Evolutionary conservation across 2,113 vertebrate genomes (phyloP).

Genomic region (Melanocharis versteri): DNA sequence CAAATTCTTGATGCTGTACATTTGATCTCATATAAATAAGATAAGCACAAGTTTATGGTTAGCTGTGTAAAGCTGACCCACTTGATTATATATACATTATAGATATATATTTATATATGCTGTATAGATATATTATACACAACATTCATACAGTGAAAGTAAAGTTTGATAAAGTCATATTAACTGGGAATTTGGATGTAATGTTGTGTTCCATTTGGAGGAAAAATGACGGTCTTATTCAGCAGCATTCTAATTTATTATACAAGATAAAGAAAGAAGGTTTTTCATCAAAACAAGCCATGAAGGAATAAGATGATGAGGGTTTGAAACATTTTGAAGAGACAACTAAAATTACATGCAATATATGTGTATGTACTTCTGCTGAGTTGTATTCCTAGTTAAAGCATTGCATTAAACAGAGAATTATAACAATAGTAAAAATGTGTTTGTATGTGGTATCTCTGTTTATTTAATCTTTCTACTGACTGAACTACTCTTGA

Average conservation of each 20-base stretch:
- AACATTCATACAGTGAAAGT: constrained; percentile 29
- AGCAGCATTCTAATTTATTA: neutral
- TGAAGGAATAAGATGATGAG: neutral
- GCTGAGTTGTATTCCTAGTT: constrained; percentile 49
- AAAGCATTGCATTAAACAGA: constrained; percentile 39
- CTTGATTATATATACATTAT: constrained; percentile 41
- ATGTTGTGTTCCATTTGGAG: neutral
- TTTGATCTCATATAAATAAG: constrained; percentile 54
- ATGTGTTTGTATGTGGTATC: constrained; percentile 32
- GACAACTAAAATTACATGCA: constrained; percentile 27
- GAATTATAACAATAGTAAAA: constrained; percentile 53
- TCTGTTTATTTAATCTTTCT: neutral
- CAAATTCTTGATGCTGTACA: constrained; percentile 30
- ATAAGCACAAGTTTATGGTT: constrained; percentile 63
- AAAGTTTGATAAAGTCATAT: neutral
- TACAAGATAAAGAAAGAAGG: neutral
- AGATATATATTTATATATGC: constrained; percentile 68
- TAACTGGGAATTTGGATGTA: constrained; percentile 28
- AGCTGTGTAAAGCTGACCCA: constrained; percentile 44
- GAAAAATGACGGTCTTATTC: neutral
- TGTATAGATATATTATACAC: constrained; percentile 37
- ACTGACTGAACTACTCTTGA: neutral
- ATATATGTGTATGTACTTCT: constrained; percentile 48
- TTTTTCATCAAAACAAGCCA: neutral
- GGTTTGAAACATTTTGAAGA: constrained; percentile 18